Base-by-base conservation (phyloP, 30 jellyfish, hydroid and myxozoan species). In the Pseudorhiza aurosa region DNA sequence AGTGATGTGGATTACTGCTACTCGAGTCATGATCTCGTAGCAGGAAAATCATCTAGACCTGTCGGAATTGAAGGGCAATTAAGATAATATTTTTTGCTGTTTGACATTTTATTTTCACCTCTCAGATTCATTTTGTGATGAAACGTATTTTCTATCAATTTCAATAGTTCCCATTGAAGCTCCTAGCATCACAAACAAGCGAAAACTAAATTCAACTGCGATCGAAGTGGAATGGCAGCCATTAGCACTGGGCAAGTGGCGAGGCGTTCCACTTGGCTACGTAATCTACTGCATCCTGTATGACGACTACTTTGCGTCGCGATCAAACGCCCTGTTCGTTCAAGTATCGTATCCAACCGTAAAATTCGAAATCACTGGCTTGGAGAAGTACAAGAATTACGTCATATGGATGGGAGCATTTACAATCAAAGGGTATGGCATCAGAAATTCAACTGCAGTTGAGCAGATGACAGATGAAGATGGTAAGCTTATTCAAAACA, bases 391-490 rank as follows among this genome's bases (percentile, higher is more conserved):
- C 46, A 76, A n/a, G 58, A 19, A 55, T 2, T 76, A 76, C 25
- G 88, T 57, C 58, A 58, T 76, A 21, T 76, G 88, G 88, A 57
- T 76, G 77, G 15, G 39, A 36, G 88, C 88, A 1, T 76, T 40
- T 26, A 76, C 88, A 19, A 37, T 76, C 56, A 63, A 58, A 28
- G 88, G 88, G 24, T 28, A 46, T 29, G 80, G 88, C 0, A 56
- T 44, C 4, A 68, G n/a, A 32, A 76, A 76, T 59, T 11, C 70
- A 29, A 76, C 70, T 43, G 60, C 40, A 21, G 27, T 39, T 21
- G 70, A 43, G 24, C 88, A 76, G 33, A 27, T 65, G 75, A 76
- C 88, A 14, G 88, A 58, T 37, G 71, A 60, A 43, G 88, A 76
- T 21, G 36, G 88, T 76, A 42, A 60, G 87, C n/a, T 9, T 47